phyloP scores from a whole-genome alignment of 2,797 vertebrate species.

The Arctocebus calabarensis region DNA sequence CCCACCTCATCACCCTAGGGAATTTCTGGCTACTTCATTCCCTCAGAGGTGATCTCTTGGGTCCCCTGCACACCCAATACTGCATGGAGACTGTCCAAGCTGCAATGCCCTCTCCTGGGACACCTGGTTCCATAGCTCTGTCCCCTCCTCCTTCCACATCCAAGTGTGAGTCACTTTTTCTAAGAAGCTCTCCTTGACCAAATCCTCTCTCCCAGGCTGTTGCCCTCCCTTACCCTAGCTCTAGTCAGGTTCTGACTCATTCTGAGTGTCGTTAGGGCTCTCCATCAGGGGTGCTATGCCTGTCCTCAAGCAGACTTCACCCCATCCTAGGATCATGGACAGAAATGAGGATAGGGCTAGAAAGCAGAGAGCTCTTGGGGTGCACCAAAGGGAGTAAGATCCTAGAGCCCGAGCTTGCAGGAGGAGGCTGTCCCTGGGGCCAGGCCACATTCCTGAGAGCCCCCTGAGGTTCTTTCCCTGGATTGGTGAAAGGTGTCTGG shows the following conservation, averaged over 20 bases:
- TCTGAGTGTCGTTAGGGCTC: not conserved
- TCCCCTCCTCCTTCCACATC: not conserved
- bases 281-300: not conserved
- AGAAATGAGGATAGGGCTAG: not conserved
- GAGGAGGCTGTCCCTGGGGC: not conserved
- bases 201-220: not conserved
- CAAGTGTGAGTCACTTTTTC: not conserved
- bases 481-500: not conserved
- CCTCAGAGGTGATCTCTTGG: not conserved
- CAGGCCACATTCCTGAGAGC: not conserved
- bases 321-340: not conserved
- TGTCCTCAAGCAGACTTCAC: not conserved
- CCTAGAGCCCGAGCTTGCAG: not conserved
- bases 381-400: not conserved
- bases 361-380: not conserved
- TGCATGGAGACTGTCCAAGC: not conserved
- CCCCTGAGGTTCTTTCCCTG: not conserved
- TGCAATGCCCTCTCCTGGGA: not conserved
- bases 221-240: not conserved
- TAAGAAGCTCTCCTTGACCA: not conserved
- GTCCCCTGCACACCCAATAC: not conserved
- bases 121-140: not conserved
- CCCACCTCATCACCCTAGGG: not conserved
- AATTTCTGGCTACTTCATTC: not conserved
- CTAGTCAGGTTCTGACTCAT: not conserved